Conservation (phyloP, 2,797 vertebrate species). For the Enoplosus armatus region DNA sequence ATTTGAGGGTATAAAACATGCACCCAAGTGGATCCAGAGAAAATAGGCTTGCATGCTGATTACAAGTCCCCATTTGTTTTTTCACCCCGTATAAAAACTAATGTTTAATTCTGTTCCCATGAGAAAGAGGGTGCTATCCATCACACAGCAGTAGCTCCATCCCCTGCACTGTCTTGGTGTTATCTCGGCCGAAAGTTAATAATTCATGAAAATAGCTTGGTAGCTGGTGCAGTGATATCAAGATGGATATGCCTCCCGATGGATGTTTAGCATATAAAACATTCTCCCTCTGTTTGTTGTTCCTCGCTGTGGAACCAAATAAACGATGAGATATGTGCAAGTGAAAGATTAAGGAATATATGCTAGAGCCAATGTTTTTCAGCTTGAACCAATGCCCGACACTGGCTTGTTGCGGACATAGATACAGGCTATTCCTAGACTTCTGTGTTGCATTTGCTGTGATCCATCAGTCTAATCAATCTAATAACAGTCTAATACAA, state of each 20-base stretch:
- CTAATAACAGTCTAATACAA: background rate
- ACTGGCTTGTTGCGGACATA: slow-evolving; percentile 12
- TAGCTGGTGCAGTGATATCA: slow-evolving; percentile 64
- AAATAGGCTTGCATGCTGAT: slow-evolving; percentile 36
- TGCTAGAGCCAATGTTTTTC: background rate
- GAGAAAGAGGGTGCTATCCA: slow-evolving; percentile 77
- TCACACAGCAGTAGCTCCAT: slow-evolving; percentile 69
- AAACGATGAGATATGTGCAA: slow-evolving; percentile 49
- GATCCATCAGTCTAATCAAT: slow-evolving; percentile 16
- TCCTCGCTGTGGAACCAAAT: slow-evolving; percentile 52
- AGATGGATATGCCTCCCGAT: slow-evolving; percentile 67
- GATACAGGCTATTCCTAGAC: slow-evolving; percentile 17
- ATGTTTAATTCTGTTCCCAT: slow-evolving; percentile 77
- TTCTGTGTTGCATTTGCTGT: slow-evolving; percentile 24
- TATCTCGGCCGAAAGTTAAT: slow-evolving; percentile 81
- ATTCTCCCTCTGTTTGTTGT: slow-evolving; percentile 67
- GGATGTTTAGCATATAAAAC: slow-evolving; percentile 73
- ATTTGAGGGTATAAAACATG: background rate
- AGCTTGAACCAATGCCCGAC: slow-evolving; percentile 13
- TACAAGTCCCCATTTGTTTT: slow-evolving; percentile 43
- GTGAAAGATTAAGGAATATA: slow-evolving; percentile 37
- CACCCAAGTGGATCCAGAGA: background rate
- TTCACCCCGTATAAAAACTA: slow-evolving; percentile 29
- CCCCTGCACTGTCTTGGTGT: slow-evolving; percentile 61
- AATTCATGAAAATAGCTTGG: slow-evolving; percentile 77